These are phyloP conservation scores for Calameuta filiformis DNA, from an alignment of 2,888 invertebrate genomes.

Conservation along the genomic window DNA sequence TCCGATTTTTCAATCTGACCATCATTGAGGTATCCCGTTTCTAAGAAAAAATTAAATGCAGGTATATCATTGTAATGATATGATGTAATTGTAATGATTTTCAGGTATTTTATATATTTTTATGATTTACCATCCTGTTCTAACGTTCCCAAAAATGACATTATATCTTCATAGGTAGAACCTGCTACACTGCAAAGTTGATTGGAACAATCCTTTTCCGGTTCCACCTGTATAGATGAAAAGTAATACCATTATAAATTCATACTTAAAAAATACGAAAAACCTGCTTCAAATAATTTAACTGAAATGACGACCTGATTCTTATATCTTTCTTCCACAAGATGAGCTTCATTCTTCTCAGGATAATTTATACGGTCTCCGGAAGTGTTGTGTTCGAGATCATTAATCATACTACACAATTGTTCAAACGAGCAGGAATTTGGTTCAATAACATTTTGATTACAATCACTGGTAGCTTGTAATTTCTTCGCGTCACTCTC, in stretches of 20 bases:
- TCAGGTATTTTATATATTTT: neutral
- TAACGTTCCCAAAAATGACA: conserved; percentile 50
- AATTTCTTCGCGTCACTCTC: conserved; percentile 13
- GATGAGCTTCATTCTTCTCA: neutral
- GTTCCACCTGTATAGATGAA: conserved; percentile 35
- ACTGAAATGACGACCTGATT: conserved; percentile 30
- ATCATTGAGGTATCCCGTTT: conserved; percentile 8
- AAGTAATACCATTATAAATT: neutral
- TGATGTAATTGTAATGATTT: neutral
- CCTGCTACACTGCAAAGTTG: conserved; percentile 26
- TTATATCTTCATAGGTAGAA: conserved; percentile 55
- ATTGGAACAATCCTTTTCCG: conserved; percentile 47
- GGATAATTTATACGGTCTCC: neutral
- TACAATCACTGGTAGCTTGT: conserved; percentile 39
- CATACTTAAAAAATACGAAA: neutral
- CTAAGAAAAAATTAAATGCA: neutral
- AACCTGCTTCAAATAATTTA: neutral
- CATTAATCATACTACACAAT: conserved; percentile 52
- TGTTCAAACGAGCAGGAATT: conserved; percentile 49
- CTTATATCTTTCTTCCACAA: conserved; percentile 19
- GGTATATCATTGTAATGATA: neutral
- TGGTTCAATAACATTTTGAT: conserved; percentile 52
- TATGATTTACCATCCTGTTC: conserved; percentile 40
- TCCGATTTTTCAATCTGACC: conserved; percentile 6
- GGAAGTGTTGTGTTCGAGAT: conserved; percentile 42